These are phyloP conservation scores for Cyclophora punctaria DNA, from an alignment of 2,888 invertebrate species.

Conservation along the genomic window DNA sequence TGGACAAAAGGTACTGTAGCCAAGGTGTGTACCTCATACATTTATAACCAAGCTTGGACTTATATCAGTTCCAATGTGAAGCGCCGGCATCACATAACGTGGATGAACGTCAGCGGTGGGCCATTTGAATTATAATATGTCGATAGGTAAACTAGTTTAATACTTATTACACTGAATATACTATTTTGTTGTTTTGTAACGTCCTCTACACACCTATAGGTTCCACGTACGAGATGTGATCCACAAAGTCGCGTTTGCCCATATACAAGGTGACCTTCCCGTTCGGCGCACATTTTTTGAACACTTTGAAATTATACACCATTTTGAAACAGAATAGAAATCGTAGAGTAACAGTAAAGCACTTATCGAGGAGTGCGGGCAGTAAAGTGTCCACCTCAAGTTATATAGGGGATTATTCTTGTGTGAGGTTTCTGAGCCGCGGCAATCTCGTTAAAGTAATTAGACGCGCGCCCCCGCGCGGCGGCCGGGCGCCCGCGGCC, in stretches of 20 bases:
- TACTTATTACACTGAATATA: too few relatives aligned
- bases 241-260: conserved; percentile 91
- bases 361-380: neutral
- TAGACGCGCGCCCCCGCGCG: conserved; percentile 18
- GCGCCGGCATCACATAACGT: too few relatives aligned
- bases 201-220: conserved; percentile 80
- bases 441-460: conserved; percentile 50
- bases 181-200: neutral
- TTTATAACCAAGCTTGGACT: too few relatives aligned
- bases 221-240: conserved; percentile 89
- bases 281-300: conserved; percentile 92
- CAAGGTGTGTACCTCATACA: too few relatives aligned
- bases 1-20: too few relatives aligned
- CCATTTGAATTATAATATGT: too few relatives aligned
- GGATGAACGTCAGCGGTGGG: too few relatives aligned
- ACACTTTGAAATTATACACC: conserved; percentile 94
- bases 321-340: conserved; percentile 62
- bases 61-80: too few relatives aligned
- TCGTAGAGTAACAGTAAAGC: conserved; percentile 3
- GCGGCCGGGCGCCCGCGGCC: too few relatives aligned
- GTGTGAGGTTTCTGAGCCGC: conserved; percentile 46
- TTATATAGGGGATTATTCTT: conserved; percentile 56
- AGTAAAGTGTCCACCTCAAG: conserved; percentile 1
- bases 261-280: conserved; percentile 90
- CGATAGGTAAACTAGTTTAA: too few relatives aligned